Percentiles rank a stretch among this genome's conserved stretches.
Conservation (phyloP, 2,113 vertebrate species). For the Pangasianodon gigas region DNA sequence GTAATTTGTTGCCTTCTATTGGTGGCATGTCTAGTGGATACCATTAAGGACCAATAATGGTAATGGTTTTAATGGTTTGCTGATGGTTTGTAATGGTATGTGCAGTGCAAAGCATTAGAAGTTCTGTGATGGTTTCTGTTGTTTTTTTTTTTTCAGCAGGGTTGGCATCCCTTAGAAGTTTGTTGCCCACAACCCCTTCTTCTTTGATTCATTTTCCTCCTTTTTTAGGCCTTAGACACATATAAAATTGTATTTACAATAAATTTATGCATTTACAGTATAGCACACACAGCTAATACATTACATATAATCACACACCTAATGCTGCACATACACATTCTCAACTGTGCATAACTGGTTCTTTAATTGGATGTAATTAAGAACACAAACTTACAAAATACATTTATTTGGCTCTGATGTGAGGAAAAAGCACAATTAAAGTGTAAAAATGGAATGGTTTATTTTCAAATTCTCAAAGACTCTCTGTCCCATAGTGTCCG, state of each 20-base stretch:
- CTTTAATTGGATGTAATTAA: background rate
- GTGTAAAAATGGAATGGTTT: constrained; percentile 52
- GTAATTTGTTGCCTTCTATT: too few relatives aligned
- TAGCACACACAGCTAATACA: background rate
- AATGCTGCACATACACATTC: background rate
- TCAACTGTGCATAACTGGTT: background rate
- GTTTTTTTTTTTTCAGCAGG: too few relatives aligned
- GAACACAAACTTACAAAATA: constrained; percentile 24
- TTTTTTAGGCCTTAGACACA: background rate
- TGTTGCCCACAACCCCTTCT: background rate
- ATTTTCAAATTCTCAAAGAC: constrained; percentile 47
- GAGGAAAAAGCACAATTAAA: constrained; percentile 17
- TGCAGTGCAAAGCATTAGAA: too few relatives aligned
- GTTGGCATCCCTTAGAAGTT: background rate
- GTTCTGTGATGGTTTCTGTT: too few relatives aligned
- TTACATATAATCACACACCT: background rate
- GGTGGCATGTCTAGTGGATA: too few relatives aligned
- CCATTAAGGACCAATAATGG: too few relatives aligned
- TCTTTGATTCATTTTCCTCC: background rate
- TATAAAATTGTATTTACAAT: background rate
- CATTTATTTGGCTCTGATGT: background rate
- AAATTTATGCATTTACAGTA: background rate
- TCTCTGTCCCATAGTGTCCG: constrained; percentile 2
- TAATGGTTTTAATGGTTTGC: too few relatives aligned
- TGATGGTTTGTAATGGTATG: too few relatives aligned